A percentile compares a stretch with the other conserved stretches of the same genome.
These are phyloP conservation scores for Vidua chalybeata DNA, from an alignment of 2,113 vertebrate species.

Conservation along the genomic window DNA sequence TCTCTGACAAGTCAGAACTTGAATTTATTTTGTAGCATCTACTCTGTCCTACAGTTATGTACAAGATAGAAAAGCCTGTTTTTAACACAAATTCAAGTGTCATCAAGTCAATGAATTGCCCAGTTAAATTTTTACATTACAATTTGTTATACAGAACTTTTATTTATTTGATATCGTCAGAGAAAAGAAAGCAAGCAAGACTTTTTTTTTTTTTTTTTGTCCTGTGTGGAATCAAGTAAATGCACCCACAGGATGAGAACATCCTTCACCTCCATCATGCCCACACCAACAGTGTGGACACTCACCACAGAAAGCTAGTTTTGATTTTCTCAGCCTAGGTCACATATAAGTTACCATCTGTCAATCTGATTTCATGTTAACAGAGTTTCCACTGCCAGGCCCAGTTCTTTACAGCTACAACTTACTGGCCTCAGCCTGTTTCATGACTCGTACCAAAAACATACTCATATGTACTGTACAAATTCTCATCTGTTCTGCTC, in stretches of 20 bases:
- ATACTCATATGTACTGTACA: rapidly evolving
- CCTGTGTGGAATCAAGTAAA: neutral
- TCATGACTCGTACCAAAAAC: neutral
- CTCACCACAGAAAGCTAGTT: neutral
- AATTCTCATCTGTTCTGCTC: neutral
- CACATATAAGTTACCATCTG: neutral
- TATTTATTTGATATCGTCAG: neutral
- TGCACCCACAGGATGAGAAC: neutral
- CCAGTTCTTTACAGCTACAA: neutral
- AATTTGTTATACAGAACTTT: neutral
- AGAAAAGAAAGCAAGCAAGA: neutral
- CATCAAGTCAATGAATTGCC: neutral
- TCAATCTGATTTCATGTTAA: neutral
- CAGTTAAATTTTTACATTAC: neutral
- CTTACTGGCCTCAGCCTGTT: neutral
- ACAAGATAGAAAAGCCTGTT: neutral
- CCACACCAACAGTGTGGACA: neutral
- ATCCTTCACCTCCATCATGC: neutral
- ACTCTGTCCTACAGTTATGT: neutral
- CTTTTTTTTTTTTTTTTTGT: too few relatives aligned
- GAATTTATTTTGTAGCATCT: neutral
- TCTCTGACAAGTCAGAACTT: neutral
- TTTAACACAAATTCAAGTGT: neutral
- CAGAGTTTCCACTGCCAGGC: neutral
- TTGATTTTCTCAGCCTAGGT: neutral